Evolutionary conservation across 1,140 invertebrate species (phyloP).

Genomic region (Scaptodrosophila lebanonensis): DNA sequence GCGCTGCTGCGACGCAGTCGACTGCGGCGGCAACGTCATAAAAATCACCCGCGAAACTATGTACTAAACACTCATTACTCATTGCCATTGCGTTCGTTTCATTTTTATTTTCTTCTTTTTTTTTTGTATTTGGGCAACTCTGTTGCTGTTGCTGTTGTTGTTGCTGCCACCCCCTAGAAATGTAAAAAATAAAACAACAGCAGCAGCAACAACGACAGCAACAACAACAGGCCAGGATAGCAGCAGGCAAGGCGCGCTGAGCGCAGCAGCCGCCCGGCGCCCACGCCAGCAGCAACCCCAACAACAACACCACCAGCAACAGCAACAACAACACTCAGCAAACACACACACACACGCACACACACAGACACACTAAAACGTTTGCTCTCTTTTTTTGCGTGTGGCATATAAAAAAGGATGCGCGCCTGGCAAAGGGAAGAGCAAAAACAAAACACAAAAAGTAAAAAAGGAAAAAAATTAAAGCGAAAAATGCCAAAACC

Average conservation of each 20-base stretch:
- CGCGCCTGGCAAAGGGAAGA: conserved; percentile 45
- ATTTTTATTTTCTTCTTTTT: too few relatives aligned
- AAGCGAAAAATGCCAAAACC: conserved; percentile 63
- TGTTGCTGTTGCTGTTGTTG: not conserved
- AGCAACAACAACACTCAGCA: conserved; percentile 24
- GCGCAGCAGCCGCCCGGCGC: conserved; percentile 9
- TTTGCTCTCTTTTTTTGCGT: conserved; percentile 44
- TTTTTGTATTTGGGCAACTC: too few relatives aligned
- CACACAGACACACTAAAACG: not conserved
- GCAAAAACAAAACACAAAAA: conserved; percentile 69
- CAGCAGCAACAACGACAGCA: too few relatives aligned
- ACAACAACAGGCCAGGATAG: too few relatives aligned
- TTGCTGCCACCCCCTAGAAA: not conserved
- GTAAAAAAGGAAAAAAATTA: conserved; percentile 32
- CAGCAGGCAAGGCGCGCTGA: too few relatives aligned
- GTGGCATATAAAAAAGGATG: conserved; percentile 59
- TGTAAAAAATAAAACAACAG: not conserved
- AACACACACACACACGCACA: conserved; percentile 8
- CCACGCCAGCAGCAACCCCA: not conserved
- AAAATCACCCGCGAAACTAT: conserved; percentile 25
- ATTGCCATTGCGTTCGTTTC: conserved; percentile 17
- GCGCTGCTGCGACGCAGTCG: not conserved
- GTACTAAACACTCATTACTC: conserved; percentile 46
- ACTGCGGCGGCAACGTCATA: not conserved
- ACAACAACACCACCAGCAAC: not conserved